phyloP scores from a whole-genome alignment of 2,113 vertebrate genomes.

The Mungos mungo region DNA sequence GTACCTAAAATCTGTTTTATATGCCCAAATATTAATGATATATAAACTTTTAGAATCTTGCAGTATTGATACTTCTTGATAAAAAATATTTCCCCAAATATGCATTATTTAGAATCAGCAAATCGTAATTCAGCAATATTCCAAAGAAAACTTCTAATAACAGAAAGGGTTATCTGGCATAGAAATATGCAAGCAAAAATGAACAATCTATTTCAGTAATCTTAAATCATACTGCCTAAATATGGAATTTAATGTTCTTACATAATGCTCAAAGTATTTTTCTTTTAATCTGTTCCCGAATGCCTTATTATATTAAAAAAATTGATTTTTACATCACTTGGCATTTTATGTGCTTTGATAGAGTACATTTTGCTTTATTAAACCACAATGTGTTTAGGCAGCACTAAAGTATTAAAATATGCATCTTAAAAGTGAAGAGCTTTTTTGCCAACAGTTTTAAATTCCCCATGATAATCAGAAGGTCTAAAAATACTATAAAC shows the following conservation, averaged over 20 bases:
- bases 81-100: constrained; percentile 77
- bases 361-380: constrained; percentile 79
- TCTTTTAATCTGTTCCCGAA: constrained; percentile 75
- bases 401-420: constrained; percentile 70
- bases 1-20: background rate
- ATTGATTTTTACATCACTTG: constrained; percentile 80
- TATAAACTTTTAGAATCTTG: background rate
- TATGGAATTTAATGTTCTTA: constrained; percentile 81
- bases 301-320: constrained; percentile 77
- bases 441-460: constrained; percentile 78
- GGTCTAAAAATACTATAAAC: constrained; percentile 61
- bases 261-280: constrained; percentile 77
- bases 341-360: constrained; percentile 77
- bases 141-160: constrained; percentile 79
- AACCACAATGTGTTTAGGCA: constrained; percentile 74
- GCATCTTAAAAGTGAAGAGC: constrained; percentile 74
- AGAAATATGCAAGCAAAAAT: constrained; percentile 79
- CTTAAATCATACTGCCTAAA: constrained; percentile 81
- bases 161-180: constrained; percentile 76
- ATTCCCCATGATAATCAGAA: constrained; percentile 70
- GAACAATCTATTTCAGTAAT: constrained; percentile 82
- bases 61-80: background rate
- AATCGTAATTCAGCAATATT: constrained; percentile 82
- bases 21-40: background rate
- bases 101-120: constrained; percentile 83